A percentile compares a stretch with the other conserved stretches of the same genome.
Conservation (phyloP, 2,797 vertebrate species). For the Neomorphus geoffroyi region DNA sequence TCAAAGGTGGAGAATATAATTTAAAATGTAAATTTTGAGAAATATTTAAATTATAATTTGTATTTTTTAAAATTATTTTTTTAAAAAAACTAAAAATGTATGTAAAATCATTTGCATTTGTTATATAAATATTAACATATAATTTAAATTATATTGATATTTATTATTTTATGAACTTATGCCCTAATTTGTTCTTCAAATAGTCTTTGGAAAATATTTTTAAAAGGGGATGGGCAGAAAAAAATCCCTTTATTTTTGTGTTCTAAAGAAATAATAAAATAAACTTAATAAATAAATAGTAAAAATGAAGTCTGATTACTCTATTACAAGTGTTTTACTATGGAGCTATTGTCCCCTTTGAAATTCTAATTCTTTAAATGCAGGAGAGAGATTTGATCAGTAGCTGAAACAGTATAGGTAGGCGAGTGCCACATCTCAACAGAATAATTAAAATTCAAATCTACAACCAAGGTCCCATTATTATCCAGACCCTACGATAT, state of each 20-base stretch:
- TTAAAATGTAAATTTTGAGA: background rate
- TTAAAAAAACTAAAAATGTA: too few relatives aligned
- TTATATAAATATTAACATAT: background rate
- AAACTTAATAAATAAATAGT: background rate
- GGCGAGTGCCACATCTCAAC: background rate
- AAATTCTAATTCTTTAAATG: background rate
- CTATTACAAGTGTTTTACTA: background rate
- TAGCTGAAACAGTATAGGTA: background rate
- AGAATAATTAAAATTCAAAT: constrained; percentile 17
- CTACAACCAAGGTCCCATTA: background rate
- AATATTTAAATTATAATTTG: background rate
- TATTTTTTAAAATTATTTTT: too few relatives aligned
- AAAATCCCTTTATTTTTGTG: fast-evolving
- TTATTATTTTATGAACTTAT: background rate
- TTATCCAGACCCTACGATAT: background rate
- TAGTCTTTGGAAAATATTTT: background rate
- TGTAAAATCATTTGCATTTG: background rate
- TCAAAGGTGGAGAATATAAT: background rate
- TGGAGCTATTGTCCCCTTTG: background rate
- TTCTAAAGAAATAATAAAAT: background rate
- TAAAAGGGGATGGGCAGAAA: fast-evolving
- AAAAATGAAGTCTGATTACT: background rate
- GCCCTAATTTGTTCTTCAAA: background rate
- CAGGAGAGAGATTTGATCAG: background rate
- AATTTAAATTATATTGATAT: background rate